phyloP scores from a whole-genome alignment of 2,888 invertebrate species.

The Philonicus albiceps region DNA sequence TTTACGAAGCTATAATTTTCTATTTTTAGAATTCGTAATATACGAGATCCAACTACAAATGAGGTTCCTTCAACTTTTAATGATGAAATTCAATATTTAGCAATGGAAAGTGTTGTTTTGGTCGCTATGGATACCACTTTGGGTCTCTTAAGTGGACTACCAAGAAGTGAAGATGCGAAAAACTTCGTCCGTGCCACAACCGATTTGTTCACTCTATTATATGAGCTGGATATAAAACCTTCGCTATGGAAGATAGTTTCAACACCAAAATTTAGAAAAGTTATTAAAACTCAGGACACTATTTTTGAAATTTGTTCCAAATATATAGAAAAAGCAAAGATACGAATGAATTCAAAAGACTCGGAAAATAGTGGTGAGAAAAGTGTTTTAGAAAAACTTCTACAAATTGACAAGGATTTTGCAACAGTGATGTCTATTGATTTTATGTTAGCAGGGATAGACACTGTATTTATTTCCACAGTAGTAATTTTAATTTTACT shows the following conservation, averaged over 20 bases:
- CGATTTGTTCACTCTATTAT: constrained; percentile 40
- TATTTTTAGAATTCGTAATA: constrained; percentile 55
- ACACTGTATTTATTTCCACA: constrained; percentile 67
- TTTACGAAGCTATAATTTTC: not conserved
- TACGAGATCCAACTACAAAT: constrained; percentile 54
- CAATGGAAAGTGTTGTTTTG: constrained; percentile 66
- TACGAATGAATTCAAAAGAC: constrained; percentile 58
- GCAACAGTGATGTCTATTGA: constrained; percentile 75
- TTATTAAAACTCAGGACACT: constrained; percentile 53
- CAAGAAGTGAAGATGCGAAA: constrained; percentile 49
- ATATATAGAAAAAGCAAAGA: constrained; percentile 59
- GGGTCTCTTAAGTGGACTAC: constrained; percentile 50
- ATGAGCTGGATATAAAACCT: constrained; percentile 56
- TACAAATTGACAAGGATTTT: constrained; percentile 69
- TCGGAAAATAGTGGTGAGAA: constrained; percentile 61
- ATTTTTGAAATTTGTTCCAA: constrained; percentile 55
- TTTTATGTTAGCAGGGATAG: constrained; percentile 75
- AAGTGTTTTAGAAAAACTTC: constrained; percentile 72
- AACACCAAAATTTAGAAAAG: constrained; percentile 55
- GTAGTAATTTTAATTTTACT: not conserved
- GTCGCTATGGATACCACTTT: constrained; percentile 62
- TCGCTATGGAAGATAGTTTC: constrained; percentile 57
- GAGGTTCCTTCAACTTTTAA: constrained; percentile 64
- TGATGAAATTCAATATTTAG: constrained; percentile 67
- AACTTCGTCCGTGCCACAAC: constrained; percentile 42